These are phyloP conservation scores for Poliocrania exsul DNA, from an alignment of 2,797 vertebrate species.

Conservation along the genomic window DNA sequence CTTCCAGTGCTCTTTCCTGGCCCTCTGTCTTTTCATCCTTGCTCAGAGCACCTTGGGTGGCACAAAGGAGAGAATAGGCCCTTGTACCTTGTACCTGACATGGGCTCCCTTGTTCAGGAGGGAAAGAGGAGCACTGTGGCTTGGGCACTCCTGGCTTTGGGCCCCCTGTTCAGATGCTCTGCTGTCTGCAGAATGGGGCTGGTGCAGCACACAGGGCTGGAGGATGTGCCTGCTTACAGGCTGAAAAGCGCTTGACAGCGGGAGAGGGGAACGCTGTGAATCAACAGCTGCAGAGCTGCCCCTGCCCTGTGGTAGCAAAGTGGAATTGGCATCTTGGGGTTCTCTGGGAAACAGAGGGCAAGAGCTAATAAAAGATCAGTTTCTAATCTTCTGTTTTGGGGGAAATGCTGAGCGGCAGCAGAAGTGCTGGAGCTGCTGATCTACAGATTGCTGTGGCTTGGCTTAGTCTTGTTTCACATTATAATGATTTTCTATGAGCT, in stretches of 20 bases:
- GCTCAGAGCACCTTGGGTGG: neutral
- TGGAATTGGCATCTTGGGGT: slow-evolving; percentile 36
- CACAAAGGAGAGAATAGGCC: neutral
- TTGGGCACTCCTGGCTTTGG: neutral
- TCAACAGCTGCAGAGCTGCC: neutral
- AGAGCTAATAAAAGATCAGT: slow-evolving; percentile 44
- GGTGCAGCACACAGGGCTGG: neutral
- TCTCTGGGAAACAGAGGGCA: neutral
- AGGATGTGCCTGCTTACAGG: neutral
- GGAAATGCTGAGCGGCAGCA: neutral
- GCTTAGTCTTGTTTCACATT: slow-evolving; percentile 38
- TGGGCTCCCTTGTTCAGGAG: neutral
- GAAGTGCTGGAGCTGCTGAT: slow-evolving; percentile 20
- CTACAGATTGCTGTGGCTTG: slow-evolving; percentile 46
- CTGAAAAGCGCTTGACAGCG: rapidly evolving
- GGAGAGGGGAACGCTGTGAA: neutral
- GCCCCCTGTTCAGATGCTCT: neutral
- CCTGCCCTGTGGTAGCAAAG: neutral
- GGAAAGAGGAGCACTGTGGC: neutral
- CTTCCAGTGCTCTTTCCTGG: neutral
- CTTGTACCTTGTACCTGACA: slow-evolving; percentile 23
- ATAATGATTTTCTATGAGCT: slow-evolving; percentile 36
- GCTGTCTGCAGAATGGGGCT: neutral
- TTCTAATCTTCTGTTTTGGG: slow-evolving; percentile 49
- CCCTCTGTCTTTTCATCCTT: neutral